phyloP scores from a whole-genome alignment of 2,113 vertebrate species.

The Orthonyx spaldingii region DNA sequence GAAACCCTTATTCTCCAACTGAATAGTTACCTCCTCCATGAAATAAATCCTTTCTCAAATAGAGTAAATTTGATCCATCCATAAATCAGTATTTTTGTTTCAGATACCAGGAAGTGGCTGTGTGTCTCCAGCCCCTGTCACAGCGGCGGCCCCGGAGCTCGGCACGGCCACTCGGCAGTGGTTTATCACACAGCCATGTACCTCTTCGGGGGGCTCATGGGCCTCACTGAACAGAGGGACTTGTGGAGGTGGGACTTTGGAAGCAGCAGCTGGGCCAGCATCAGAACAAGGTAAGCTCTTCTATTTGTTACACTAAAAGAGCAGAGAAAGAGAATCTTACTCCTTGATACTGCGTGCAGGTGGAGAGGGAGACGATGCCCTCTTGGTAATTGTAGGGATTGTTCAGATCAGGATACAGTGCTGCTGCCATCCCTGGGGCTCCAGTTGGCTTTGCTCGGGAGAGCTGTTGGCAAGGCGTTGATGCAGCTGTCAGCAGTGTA shows the following conservation, averaged over 20 bases:
- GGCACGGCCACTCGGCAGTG: conserved; percentile 79
- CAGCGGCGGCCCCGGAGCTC: conserved; percentile 72
- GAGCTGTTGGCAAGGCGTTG: neutral
- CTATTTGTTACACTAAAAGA: neutral
- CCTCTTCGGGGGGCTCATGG: conserved; percentile 80
- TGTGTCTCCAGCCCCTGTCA: conserved; percentile 25
- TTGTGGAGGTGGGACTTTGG: conserved; percentile 82
- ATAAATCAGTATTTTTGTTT: neutral
- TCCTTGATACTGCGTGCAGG: rapidly evolving
- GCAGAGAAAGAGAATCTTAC: neutral
- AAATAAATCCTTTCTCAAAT: neutral
- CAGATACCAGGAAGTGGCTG: conserved; percentile 78
- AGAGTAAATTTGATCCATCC: neutral
- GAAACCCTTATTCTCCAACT: neutral
- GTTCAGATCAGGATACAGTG: neutral
- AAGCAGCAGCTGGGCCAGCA: conserved; percentile 74
- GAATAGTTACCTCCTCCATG: neutral
- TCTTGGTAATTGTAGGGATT: neutral
- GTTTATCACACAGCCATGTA: conserved; percentile 78
- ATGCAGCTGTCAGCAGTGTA: neutral
- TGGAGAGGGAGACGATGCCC: neutral
- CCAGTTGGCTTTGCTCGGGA: neutral
- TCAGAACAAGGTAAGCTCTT: conserved; percentile 74
- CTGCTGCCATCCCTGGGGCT: neutral
- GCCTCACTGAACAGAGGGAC: conserved; percentile 82